Base-by-base conservation (phyloP, 1,140 invertebrate genomes). In the Gerris buenoi region DNA sequence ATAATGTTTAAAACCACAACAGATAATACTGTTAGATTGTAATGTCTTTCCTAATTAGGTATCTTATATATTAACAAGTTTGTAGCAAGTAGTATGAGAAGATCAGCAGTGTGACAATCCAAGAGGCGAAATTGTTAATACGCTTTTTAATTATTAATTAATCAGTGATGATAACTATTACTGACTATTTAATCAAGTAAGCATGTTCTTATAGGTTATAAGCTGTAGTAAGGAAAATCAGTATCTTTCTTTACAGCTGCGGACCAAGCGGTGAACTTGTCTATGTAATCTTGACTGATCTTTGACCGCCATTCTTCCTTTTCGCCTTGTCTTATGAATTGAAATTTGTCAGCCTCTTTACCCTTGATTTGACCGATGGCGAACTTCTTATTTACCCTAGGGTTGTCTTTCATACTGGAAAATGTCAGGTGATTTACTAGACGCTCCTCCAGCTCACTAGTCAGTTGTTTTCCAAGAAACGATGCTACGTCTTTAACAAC, bases 401-500 rank as follows among this genome's bases (percentile, higher is more conserved):
- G 64, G 29, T 66, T 68, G 27, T 57, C 27, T n/a, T 65, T 68
- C 68, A 65, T 68, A 14, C 22, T 61, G 10, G n/a, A 25, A 29
- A 66, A 65, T 27, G 33, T 64, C 25, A 61, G 58, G 63, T 64
- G 63, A 22, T 67, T 33, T 23, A 65, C 28, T 15, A 68, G 18
- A 1, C 46, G 28, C n/a, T 15, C 15, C 27, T 64, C 33, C 18
- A 10, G 33, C 18, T 46, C 33, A 10, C 5, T 10, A 46, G 33
- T 46, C 18, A 46, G 18, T 5, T 5, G 18, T 46, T 46, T 46
- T 5, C 18, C 18, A 10, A 46, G 33, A 46, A 46, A 46, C 18
- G 5, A 10, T 5, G 33, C 33, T 18, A 18, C 18, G 72, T 81
- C 84, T 23, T 79, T 77, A 1, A 92, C 81, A 0, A 83, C 82